Base-by-base conservation (phyloP, 1,140 invertebrate genomes). In the Aporrectodea caliginosa region DNA sequence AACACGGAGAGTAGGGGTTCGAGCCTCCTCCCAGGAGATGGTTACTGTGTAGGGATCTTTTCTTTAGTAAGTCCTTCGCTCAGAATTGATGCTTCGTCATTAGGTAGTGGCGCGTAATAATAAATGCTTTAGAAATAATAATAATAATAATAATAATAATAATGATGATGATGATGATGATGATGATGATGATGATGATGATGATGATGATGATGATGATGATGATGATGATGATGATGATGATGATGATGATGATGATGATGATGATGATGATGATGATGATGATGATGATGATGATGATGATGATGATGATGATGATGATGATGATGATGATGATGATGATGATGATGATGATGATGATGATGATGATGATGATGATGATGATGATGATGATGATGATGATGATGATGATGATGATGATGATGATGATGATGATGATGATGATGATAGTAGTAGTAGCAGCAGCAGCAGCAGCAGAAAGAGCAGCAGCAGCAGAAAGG, bases 221-320 rank as follows among this genome's bases (percentile, higher is more conserved):
- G 6, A 58, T 12, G 6, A 58, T 22, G 43, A 58, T 58, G 43
- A 58, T 58, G 43, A 58, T 58, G 43, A 58, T 58, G 43, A 58
- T 58, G 43, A 58, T 22, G 43, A 58, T 22, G 43, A 58, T 58
- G 43, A 58, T 22, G 43, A 58, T 22, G 43, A 58, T 22, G 43
- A 58, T 58, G 43, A 58, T 58, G 43, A 58, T 58, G 43, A 58
- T 58, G 43, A 58, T 58, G 43, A 58, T 58, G 43, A 58, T 58
- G 43, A 58, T 58, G 43, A 58, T 58, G 43, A 58, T 22, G 43
- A 58, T 58, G 43, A 58, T 58, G 43, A 58, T 58, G 43, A 58
- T 58, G 43, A 58, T 58, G 43, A 58, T 58, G 43, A 58, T 58
- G 43, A 58, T 58, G 43, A 58, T 58, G 43, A 58, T 22, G 43